Base-by-base conservation (phyloP, 2,888 invertebrate species). In the Eulithis testata region DNA sequence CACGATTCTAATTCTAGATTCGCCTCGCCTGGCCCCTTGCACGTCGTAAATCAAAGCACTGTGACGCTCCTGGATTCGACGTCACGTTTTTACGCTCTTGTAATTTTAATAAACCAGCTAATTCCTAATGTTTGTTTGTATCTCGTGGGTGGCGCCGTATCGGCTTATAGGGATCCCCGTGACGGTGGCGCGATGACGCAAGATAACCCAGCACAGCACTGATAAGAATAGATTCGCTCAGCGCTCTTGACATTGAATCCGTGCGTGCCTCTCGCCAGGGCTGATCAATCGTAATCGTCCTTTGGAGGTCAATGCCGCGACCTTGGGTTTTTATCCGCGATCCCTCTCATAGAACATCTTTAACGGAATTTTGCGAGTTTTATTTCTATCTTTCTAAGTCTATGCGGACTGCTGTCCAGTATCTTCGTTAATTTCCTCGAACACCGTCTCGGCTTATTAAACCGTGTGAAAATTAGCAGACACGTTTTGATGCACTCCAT, bases 201-300 rank as follows among this genome's bases (percentile, higher is more conserved):
- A 63, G 67, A 69, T 70, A 63, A 65, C 67, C 60, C 37, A 71
- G 68, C 70, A 71, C 69, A 71, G 68, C 70, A 71, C 69, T 71
- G 78, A 79, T 80, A 80, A 75, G 78, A 82, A 82, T 82, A 81
- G 78, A 79, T 76, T 67, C 77, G 78, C n/a, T n/a, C n/a, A n/a
- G n/a, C n/a, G n/a, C 76, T 77, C 81, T 81, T 84, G 85, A 83
- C 83, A 84, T 84, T 85, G 83, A 77, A 71, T 76, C 76, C 59
- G 69, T 71, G 75, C 76, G 78, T 76, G 77, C 75, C 79, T 76
- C 76, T 74, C 74, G 76, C 76, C 73, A 77, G 78, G 78, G 74
- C 76, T 78, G 74, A 82, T 82, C 78, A 77, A 77, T 76, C 77
- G 76, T 65, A 63, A 61, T 70, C 66, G 69, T 73, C 66, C 71